Conservation (phyloP, 2,113 vertebrate species). For the Corynorhinus townsendii region DNA sequence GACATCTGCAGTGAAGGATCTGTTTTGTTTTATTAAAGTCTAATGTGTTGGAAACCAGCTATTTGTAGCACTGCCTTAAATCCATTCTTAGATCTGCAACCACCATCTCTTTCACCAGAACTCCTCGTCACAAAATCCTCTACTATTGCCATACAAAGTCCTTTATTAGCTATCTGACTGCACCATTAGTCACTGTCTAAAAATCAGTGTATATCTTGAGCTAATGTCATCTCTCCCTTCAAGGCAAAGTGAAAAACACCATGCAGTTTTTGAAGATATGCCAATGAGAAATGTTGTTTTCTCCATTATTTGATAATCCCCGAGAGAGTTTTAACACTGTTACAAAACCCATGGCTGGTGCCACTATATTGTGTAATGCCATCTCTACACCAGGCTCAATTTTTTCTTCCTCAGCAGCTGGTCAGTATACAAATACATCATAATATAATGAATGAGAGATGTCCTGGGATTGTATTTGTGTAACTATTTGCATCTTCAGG, state of each 20-base stretch:
- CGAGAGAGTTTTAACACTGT: not conserved
- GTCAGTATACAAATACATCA: not conserved
- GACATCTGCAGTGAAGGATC: not conserved
- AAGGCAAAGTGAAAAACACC: conserved; percentile 30
- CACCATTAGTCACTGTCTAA: not conserved
- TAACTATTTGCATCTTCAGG: not conserved
- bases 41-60: not conserved
- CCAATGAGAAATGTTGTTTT: not conserved
- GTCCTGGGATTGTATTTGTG: not conserved
- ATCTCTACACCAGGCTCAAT: not conserved
- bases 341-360: not conserved
- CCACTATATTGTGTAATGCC: not conserved
- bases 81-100: not conserved
- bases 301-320: not conserved
- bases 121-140: not conserved
- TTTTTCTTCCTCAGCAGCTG: not conserved
- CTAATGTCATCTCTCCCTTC: not conserved
- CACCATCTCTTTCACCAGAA: not conserved
- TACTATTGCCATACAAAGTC: not conserved
- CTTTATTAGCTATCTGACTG: not conserved
- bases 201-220: not conserved
- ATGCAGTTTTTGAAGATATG: not conserved
- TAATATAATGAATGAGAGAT: not conserved
- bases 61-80: not conserved
- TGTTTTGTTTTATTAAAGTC: not conserved